Percentiles rank a stretch among this genome's conserved stretches.
Evolutionary conservation across 2,888 invertebrate species (phyloP).

Genomic region (Hipparchia sbordonii): DNA sequence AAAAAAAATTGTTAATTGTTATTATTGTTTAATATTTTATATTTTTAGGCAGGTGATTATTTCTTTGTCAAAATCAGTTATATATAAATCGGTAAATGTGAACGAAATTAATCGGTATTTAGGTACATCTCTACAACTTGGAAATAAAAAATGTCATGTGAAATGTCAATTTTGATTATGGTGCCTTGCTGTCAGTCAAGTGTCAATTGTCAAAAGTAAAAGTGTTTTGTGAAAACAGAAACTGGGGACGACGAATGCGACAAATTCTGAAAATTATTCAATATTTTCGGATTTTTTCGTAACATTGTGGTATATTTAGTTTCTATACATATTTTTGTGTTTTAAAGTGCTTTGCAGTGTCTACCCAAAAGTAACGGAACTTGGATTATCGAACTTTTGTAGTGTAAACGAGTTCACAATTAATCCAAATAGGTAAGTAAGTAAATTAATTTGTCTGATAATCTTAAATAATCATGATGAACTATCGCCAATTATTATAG

Average conservation of each 20-base stretch:
- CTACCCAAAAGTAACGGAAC: not conserved
- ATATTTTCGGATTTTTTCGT: conserved; percentile 5
- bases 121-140: not conserved
- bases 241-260: not conserved
- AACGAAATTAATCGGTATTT: not conserved
- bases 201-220: not conserved
- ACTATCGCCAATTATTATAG: not conserved
- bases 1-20: too few relatives aligned
- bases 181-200: too few relatives aligned
- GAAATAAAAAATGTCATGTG: not conserved
- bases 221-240: not conserved
- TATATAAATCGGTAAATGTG: not conserved
- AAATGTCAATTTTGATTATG: not conserved
- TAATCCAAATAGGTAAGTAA: conserved; percentile 42
- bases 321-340: conserved; percentile 1
- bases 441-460: conserved; percentile 32
- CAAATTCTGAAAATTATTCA: not conserved
- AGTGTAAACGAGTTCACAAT: conserved; percentile 38
- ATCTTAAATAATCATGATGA: not conserved
- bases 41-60: too few relatives aligned
- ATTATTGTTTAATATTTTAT: too few relatives aligned
- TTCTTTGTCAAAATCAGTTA: too few relatives aligned
- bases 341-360: conserved; percentile 29
- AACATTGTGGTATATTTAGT: conserved; percentile 1
- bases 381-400: conserved; percentile 27